Conservation (phyloP, 2,888 invertebrate genomes). For the Leptura quadrifasciata region DNA sequence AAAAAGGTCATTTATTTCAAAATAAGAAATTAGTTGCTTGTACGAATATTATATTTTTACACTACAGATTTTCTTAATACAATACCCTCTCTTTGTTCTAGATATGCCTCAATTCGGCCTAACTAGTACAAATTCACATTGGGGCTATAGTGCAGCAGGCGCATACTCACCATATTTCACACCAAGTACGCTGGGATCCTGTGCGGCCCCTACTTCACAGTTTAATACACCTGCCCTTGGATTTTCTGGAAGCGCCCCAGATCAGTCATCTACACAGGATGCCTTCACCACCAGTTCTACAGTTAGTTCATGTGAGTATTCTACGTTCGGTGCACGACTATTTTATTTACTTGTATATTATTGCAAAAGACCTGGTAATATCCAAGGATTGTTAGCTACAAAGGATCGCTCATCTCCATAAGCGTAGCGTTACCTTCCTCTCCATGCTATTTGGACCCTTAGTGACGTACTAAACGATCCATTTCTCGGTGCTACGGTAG, state of each 20-base stretch:
- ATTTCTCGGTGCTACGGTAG: too few species aligned
- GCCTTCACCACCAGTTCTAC: constrained; percentile 72
- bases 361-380: too few species aligned
- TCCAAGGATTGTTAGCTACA: too few species aligned
- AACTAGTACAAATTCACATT: constrained; percentile 89
- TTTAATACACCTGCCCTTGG: constrained; percentile 86
- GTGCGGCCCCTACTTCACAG: constrained; percentile 83
- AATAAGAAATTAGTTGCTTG: too few species aligned
- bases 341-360: too few species aligned
- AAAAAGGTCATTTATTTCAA: too few species aligned
- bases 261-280: constrained; percentile 76
- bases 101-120: constrained; percentile 92
- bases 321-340: background rate
- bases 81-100: constrained; percentile 71
- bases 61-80: too few species aligned
- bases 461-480: too few species aligned
- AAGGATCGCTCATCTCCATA: too few species aligned
- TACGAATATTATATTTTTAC: too few species aligned
- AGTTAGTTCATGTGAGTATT: constrained; percentile 66
- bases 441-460: too few species aligned
- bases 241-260: constrained; percentile 82
- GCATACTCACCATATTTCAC: constrained; percentile 91
- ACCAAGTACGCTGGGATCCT: constrained; percentile 82
- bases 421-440: too few species aligned
- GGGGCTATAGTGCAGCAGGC: constrained; percentile 91